Evolutionary conservation across 2,888 invertebrate genomes (phyloP), one percentile per base, ranked within the genome.

Genomic region (Arctia plantaginis): DNA sequence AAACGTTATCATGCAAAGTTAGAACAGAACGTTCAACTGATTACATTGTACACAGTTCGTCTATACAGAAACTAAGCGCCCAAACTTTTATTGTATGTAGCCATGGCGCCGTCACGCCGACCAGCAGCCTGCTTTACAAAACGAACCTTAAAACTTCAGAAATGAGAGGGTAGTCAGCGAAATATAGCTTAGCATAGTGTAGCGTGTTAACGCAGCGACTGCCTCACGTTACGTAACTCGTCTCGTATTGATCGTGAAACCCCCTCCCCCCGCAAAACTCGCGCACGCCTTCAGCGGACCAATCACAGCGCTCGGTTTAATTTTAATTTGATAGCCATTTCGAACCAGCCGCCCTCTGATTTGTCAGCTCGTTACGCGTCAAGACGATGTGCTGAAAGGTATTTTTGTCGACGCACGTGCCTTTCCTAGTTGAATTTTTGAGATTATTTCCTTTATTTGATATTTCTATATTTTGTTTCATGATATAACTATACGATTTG

Each of bases 321-420:
- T 93, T 95, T 93, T 94, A 94, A 94, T 94, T 94, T 89, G 90
- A 93, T 94, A 91, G 91, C 92, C 89, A 90, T 89, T 90, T 85
- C 83, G 84, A 84, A 86, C 87, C 83, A 86, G 88, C 87, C 82
- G 86, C 83, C 87, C 81, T 87, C 91, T 89, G 92, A 94, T 93
- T 94, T 90, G 94, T 93, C 94, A 89, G 87, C 91, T 87, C 82
- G 86, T 90, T 87, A 86, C 85, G 81, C 83, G 82, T 85, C 86
- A 85, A 85, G 86, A 88, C 82, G 86, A 86, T 86, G 88, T 87
- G 86, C 86, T 86, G 80, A 83, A 84, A 87, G 77, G 81, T 83
- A 82, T 81, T 82, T 81, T 78, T 72, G 74, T 47, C 51, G 72
- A 80, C 73, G 74, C 83, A 85, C 81, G 79, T 82, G 82, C 44